Percentiles rank a stretch among this genome's conserved stretches.
Conservation (phyloP, 2,888 invertebrate species). For the Anagyrus pseudococci region DNA sequence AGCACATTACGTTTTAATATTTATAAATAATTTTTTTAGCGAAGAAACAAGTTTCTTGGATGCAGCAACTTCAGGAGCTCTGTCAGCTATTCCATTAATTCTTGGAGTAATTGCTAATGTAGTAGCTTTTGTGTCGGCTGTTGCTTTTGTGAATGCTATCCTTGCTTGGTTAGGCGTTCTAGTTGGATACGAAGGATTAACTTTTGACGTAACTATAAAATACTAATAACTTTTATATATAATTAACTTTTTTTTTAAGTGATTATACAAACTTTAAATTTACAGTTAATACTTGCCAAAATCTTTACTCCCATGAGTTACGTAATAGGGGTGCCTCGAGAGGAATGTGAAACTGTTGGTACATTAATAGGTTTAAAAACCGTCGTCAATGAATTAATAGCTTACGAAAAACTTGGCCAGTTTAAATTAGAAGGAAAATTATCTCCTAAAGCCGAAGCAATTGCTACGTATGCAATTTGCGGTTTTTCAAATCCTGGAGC, state of each 20-base stretch:
- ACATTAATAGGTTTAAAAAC: constrained; percentile 88
- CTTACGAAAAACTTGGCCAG: constrained; percentile 77
- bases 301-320: constrained; percentile 89
- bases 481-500: constrained; percentile 91
- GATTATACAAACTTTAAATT: neutral
- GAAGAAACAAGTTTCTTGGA: constrained; percentile 84
- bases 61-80: constrained; percentile 89
- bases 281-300: constrained; percentile 79
- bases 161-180: constrained; percentile 82
- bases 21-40: constrained; percentile 62
- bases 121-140: constrained; percentile 86
- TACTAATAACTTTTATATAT: constrained; percentile 1
- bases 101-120: constrained; percentile 89
- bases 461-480: constrained; percentile 88
- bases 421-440: constrained; percentile 66
- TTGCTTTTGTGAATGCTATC: constrained; percentile 83
- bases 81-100: constrained; percentile 78
- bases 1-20: neutral
- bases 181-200: constrained; percentile 70
- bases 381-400: constrained; percentile 90
- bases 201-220: constrained; percentile 62
- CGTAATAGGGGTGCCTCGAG: constrained; percentile 82
- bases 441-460: constrained; percentile 74
- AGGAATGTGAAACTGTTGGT: constrained; percentile 78
- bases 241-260: neutral